Conservation (phyloP, 2,888 invertebrate genomes). For the Drosophila leonis region DNA sequence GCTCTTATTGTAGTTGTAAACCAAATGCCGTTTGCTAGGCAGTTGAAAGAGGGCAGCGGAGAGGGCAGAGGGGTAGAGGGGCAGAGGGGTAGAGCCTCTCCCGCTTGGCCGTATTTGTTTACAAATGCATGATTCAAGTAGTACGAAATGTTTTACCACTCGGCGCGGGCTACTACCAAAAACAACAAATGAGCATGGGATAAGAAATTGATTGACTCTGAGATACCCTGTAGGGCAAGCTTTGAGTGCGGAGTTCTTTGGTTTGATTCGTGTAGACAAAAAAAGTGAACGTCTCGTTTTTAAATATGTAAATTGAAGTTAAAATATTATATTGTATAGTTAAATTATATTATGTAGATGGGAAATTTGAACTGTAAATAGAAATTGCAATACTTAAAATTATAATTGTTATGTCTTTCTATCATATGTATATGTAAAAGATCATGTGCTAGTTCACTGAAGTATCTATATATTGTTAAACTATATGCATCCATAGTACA, state of each 20-base stretch:
- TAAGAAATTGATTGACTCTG: neutral
- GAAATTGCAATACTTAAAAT: no score
- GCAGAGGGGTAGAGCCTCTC: neutral
- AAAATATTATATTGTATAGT: neutral
- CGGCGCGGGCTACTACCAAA: conserved; percentile 48
- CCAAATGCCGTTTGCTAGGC: conserved; percentile 32
- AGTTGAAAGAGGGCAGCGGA: neutral
- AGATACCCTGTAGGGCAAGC: conserved; percentile 18
- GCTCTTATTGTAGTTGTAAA: conserved; percentile 44
- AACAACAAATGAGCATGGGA: neutral
- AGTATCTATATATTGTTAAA: no score
- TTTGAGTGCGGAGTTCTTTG: neutral
- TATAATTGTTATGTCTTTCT: no score
- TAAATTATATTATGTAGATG: no score
- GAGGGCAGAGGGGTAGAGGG: neutral
- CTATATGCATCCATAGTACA: no score
- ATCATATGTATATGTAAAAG: neutral
- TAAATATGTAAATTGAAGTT: neutral
- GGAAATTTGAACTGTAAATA: no score
- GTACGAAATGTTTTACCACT: conserved; percentile 67
- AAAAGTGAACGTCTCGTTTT: neutral
- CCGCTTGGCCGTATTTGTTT: conserved; percentile 72
- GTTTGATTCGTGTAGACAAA: neutral
- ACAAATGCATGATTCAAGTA: conserved; percentile 82
- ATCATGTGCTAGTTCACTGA: neutral